These are phyloP conservation scores for Australoheros scitulus DNA, from an alignment of 2,113 vertebrate genomes.

Conservation along the genomic window DNA sequence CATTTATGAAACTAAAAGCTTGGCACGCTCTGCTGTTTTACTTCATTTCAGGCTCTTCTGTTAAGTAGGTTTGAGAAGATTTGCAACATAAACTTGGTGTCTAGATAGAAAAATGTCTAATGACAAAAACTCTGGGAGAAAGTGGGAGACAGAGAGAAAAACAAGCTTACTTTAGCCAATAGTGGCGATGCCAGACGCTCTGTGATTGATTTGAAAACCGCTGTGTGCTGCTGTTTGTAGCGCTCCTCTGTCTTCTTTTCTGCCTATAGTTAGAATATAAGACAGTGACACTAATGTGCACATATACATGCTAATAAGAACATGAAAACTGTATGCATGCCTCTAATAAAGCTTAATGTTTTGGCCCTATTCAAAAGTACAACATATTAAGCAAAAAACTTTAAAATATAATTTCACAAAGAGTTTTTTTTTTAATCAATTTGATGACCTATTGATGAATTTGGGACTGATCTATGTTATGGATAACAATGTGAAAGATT, in stretches of 20 bases:
- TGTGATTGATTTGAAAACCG: conserved; percentile 72
- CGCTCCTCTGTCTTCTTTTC: conserved; percentile 62
- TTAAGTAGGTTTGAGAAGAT: conserved; percentile 33
- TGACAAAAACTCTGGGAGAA: neutral
- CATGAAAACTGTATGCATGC: neutral
- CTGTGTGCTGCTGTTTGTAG: conserved; percentile 67
- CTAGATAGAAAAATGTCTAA: conserved; percentile 9
- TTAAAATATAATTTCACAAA: no score
- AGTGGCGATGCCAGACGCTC: conserved; percentile 56
- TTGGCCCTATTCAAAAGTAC: no score
- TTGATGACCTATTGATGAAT: neutral
- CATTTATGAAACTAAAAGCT: conserved; percentile 44
- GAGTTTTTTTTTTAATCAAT: neutral
- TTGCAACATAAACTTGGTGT: conserved; percentile 18
- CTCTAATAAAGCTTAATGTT: neutral
- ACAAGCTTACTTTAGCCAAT: conserved; percentile 63
- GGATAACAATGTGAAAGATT: neutral
- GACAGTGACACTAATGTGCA: neutral
- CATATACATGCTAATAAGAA: neutral
- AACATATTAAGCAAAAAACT: no score
- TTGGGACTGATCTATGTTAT: neutral
- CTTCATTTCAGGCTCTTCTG: conserved; percentile 20
- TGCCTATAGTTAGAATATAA: conserved; percentile 56
- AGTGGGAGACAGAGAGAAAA: conserved; percentile 2
- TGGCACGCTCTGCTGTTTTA: conserved; percentile 30